phyloP scores from a whole-genome alignment of 2,797 vertebrate species.

The Notolabrus celidotus region DNA sequence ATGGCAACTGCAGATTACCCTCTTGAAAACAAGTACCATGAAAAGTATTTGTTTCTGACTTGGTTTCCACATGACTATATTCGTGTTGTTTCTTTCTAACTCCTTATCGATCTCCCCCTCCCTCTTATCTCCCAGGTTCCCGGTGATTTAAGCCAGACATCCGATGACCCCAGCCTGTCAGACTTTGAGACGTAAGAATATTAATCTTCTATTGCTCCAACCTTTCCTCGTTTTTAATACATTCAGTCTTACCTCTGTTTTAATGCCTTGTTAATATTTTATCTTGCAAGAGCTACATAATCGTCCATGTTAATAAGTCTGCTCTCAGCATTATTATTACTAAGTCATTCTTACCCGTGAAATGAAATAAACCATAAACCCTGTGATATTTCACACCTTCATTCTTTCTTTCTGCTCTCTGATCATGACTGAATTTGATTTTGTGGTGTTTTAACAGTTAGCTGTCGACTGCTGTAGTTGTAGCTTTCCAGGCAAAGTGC shows the following conservation, averaged over 20 bases:
- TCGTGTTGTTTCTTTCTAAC: too few relatives aligned
- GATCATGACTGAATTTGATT: constrained; percentile 24
- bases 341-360: not conserved
- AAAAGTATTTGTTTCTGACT: not conserved
- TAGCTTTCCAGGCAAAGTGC: constrained; percentile 16
- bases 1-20: not conserved
- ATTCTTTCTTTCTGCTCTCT: constrained; percentile 7
- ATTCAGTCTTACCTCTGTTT: not conserved
- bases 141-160: constrained; percentile 98
- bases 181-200: constrained; percentile 98
- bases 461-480: constrained; percentile 33
- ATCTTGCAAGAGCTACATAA: not conserved
- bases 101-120: not conserved
- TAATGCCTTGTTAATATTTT: not conserved
- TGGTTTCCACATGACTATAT: too few relatives aligned
- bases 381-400: constrained; percentile 22
- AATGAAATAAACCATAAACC: constrained; percentile 1
- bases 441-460: constrained; percentile 32
- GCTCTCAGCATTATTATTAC: too few relatives aligned
- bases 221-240: not conserved
- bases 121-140: constrained; percentile 85
- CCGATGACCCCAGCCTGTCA: constrained; percentile 97
- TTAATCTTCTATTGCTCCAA: constrained; percentile 11
- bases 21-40: not conserved
- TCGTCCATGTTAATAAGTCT: not conserved